Conservation (phyloP, 2,797 vertebrate species). For the Ambastaia sidthimunki region DNA sequence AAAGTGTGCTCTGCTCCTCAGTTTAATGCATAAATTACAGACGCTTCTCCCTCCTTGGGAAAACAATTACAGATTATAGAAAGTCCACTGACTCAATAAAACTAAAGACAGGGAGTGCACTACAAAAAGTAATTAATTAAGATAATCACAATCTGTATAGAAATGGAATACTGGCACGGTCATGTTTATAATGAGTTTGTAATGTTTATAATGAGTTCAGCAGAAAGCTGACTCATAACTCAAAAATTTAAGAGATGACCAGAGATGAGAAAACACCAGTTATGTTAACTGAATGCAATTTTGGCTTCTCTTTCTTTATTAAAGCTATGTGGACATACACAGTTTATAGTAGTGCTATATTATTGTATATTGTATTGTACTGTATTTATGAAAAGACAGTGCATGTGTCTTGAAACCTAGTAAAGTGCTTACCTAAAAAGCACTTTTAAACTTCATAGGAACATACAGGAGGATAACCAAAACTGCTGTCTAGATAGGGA, state of each 20-base stretch:
- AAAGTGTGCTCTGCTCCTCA: neutral
- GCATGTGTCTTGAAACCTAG: neutral
- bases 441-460: neutral
- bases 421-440: too few relatives aligned
- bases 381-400: neutral
- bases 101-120: neutral
- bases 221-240: constrained; percentile 4
- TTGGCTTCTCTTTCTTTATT: neutral
- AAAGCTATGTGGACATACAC: neutral
- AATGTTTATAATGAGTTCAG: neutral
- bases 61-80: constrained; percentile 3
- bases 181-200: constrained; percentile 12
- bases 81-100: neutral
- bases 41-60: neutral
- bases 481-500: neutral
- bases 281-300: constrained; percentile 14
- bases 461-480: too few relatives aligned
- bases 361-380: too few relatives aligned
- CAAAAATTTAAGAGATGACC: neutral
- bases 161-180: neutral
- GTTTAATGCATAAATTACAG: neutral
- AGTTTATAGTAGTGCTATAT: neutral
- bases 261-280: constrained; percentile 4
- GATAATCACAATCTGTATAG: constrained; percentile 5
- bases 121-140: constrained; percentile 14